Percentiles rank a stretch among this genome's conserved stretches.
These are phyloP conservation scores for Epinephelus cyanopodus DNA, from an alignment of 2,113 vertebrate genomes.

Conservation along the genomic window DNA sequence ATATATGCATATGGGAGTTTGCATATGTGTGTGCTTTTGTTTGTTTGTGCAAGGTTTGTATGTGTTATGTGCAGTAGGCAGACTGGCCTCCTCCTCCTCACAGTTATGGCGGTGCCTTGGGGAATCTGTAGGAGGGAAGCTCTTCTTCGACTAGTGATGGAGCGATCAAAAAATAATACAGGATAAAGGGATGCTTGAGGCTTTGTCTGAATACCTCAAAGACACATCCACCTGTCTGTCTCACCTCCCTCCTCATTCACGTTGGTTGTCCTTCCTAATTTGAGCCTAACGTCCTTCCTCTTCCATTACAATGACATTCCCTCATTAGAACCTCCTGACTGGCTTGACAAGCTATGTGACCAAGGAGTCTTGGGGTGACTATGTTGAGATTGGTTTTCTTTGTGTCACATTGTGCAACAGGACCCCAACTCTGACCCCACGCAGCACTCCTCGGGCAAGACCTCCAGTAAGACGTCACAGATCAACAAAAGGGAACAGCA, in stretches of 20 bases:
- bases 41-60: conserved; percentile 29
- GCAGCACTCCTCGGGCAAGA: neutral
- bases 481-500: conserved; percentile 20
- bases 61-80: conserved; percentile 58
- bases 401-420: conserved; percentile 13
- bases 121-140: conserved; percentile 73
- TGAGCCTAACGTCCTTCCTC: neutral
- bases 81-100: conserved; percentile 63
- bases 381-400: neutral
- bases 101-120: conserved; percentile 52
- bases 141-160: conserved; percentile 33
- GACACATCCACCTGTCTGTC: conserved; percentile 21
- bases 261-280: neutral
- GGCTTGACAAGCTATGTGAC: neutral
- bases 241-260: conserved; percentile 28
- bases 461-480: neutral
- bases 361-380: neutral
- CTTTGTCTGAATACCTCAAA: conserved; percentile 55
- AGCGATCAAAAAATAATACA: conserved; percentile 29
- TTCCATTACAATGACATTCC: neutral
- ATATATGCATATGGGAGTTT: neutral
- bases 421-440: conserved; percentile 19
- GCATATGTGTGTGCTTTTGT: conserved; percentile 27
- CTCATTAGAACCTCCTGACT: neutral
- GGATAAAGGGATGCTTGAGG: conserved; percentile 33